These are phyloP conservation scores for Cladopsammia gracilis DNA, from an alignment of 64 coral and sea anemone species.

Conservation along the genomic window DNA sequence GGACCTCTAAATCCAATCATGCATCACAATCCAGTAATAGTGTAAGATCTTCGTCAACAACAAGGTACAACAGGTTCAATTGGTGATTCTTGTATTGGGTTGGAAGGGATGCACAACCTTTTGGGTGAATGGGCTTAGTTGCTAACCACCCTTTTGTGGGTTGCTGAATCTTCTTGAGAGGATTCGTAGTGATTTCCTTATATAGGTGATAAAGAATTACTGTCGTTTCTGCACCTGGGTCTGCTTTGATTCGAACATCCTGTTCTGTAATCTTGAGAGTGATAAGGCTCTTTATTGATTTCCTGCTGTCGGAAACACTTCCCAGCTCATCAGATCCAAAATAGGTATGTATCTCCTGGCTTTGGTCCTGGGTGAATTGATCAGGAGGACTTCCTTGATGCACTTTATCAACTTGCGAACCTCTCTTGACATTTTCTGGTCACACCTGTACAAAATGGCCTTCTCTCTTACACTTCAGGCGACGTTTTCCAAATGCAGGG, in stretches of 20 bases:
- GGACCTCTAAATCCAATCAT: slow-evolving; percentile 49
- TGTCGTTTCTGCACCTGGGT: slow-evolving; percentile 65
- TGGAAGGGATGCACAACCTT: too few species aligned
- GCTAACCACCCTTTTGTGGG: slow-evolving; percentile 15
- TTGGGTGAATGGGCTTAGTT: too few species aligned
- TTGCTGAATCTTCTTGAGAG: slow-evolving; percentile 23
- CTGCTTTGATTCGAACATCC: slow-evolving; percentile 47
- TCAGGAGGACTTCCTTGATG: too few species aligned
- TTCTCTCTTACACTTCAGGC: too few species aligned
- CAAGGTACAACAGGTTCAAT: slow-evolving; percentile 58
- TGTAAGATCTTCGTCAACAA: slow-evolving; percentile 62
- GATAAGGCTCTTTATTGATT: background rate
- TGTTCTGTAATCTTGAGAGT: background rate
- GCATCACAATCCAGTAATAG: slow-evolving; percentile 74
- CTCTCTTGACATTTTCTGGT: background rate
- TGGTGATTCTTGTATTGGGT: background rate
- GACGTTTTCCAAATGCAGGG: too few species aligned
- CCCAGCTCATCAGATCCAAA: background rate
- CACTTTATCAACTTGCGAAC: background rate
- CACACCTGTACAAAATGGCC: too few species aligned
- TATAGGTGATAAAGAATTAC: slow-evolving; percentile 51
- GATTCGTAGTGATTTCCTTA: slow-evolving; percentile 25
- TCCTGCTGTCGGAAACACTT: background rate
- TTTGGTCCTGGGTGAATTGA: background rate
- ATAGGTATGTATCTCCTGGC: background rate